These are phyloP conservation scores for Orius insidiosus DNA, from an alignment of 1,140 invertebrate genomes.

Conservation along the genomic window DNA sequence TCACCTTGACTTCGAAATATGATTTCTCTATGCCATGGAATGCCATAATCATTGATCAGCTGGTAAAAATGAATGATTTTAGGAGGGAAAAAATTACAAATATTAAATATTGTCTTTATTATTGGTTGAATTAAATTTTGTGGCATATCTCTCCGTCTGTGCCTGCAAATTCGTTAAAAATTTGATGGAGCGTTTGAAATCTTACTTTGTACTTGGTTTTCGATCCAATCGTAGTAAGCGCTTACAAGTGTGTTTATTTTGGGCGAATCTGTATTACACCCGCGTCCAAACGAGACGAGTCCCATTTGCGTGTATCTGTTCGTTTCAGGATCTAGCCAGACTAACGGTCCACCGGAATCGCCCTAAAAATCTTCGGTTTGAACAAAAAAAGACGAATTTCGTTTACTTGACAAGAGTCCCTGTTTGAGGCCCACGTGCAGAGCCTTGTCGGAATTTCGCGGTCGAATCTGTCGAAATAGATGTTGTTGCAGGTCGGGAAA, in stretches of 20 bases:
- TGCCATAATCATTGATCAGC: too few relatives aligned
- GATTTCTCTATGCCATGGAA: too few relatives aligned
- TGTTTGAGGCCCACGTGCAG: background rate
- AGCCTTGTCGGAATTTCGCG: background rate
- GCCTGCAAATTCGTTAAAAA: too few relatives aligned
- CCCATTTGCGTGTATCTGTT: conserved; percentile 1
- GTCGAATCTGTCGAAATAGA: background rate
- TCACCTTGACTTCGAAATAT: too few relatives aligned
- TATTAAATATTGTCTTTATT: too few relatives aligned
- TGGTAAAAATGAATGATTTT: too few relatives aligned
- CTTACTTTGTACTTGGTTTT: conserved; percentile 1
- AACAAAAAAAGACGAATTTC: background rate
- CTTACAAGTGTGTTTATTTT: conserved; percentile 1
- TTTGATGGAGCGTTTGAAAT: too few relatives aligned
- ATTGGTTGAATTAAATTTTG: too few relatives aligned
- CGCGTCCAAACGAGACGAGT: conserved; percentile 2
- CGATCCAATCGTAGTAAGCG: background rate
- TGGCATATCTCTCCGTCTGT: too few relatives aligned
- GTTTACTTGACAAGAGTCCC: background rate
- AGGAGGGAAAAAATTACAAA: too few relatives aligned
- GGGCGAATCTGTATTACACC: background rate
- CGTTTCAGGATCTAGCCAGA: conserved; percentile 1
- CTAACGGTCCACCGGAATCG: conserved; percentile 5
- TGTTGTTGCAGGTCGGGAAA: background rate
- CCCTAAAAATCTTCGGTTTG: background rate